Evolutionary conservation across 2,888 invertebrate genomes (phyloP).

Genomic region (Bellardia bayeri): DNA sequence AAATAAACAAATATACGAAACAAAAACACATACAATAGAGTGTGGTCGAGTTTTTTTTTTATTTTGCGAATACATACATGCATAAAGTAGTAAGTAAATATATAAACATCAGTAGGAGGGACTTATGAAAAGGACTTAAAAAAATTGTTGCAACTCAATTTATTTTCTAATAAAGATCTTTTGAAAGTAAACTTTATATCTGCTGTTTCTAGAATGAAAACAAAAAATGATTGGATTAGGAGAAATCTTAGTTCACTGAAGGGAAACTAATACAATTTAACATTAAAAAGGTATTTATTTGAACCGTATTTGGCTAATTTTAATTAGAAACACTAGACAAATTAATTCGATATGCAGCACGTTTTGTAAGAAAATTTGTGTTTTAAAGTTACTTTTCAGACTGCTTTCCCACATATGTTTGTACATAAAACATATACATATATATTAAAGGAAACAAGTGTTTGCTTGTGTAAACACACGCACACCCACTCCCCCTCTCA

Average conservation of each 20-base stretch:
- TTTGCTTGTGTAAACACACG: slow-evolving; percentile 52
- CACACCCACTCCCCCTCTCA: slow-evolving; percentile 43
- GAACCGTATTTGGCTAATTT: no score
- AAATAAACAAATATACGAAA: slow-evolving; percentile 52
- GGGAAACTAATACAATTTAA: no score
- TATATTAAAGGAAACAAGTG: slow-evolving; percentile 59
- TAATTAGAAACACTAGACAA: no score
- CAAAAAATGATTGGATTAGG: no score
- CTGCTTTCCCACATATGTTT: neutral
- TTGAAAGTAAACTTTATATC: neutral
- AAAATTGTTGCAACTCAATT: neutral
- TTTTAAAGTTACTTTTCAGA: neutral
- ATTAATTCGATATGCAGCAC: no score
- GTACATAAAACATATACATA: neutral
- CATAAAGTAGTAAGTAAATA: neutral
- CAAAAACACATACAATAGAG: neutral
- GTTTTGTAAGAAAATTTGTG: neutral
- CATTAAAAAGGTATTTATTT: no score
- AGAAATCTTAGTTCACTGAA: no score
- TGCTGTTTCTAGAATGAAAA: no score
- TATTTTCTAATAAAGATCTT: neutral
- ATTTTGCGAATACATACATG: neutral
- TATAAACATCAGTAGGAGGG: neutral
- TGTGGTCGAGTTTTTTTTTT: slow-evolving; percentile 38
- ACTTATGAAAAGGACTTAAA: neutral